A percentile compares a stretch with the other conserved stretches of the same genome.
phyloP scores from a whole-genome alignment of 2,888 invertebrate genomes.

The Anthrax anthrax region DNA sequence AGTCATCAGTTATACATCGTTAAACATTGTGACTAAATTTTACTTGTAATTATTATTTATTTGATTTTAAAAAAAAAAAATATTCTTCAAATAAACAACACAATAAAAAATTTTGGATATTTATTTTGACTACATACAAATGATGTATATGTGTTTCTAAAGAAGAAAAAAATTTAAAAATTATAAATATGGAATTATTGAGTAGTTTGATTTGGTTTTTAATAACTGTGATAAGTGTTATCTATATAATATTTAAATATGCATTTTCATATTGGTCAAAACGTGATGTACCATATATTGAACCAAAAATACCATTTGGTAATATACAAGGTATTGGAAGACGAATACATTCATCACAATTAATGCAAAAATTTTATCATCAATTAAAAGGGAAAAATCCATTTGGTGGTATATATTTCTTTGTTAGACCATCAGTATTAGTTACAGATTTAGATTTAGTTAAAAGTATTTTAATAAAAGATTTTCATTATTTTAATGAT shows the following conservation, averaged over 20 bases:
- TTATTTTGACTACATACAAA: too few species aligned
- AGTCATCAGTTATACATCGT: too few species aligned
- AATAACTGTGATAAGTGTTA: not conserved
- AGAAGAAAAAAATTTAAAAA: too few species aligned
- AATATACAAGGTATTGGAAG: slow-evolving; percentile 13
- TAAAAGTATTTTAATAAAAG: slow-evolving; percentile 19
- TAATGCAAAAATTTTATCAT: slow-evolving; percentile 6
- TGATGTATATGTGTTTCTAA: too few species aligned
- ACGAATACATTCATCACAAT: slow-evolving; percentile 2
- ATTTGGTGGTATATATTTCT: slow-evolving; percentile 11
- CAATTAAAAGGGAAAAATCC: slow-evolving; percentile 8
- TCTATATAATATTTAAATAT: not conserved
- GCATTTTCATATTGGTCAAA: slow-evolving; percentile 16
- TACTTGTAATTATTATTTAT: too few species aligned
- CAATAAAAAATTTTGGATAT: too few species aligned
- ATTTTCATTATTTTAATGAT: slow-evolving; percentile 21
- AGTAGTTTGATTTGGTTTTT: not conserved
- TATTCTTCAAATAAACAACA: too few species aligned
- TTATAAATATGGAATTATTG: not conserved
- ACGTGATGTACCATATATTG: slow-evolving; percentile 17
- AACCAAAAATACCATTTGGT: slow-evolving; percentile 17
- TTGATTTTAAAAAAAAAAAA: too few species aligned
- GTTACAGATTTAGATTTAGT: slow-evolving; percentile 17
- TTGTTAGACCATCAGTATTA: slow-evolving; percentile 8
- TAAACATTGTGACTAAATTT: too few species aligned